A percentile compares a stretch with the other conserved stretches of the same genome.
Evolutionary conservation across 2,113 vertebrate genomes (phyloP).

Genomic region (Nymphicus hollandicus): DNA sequence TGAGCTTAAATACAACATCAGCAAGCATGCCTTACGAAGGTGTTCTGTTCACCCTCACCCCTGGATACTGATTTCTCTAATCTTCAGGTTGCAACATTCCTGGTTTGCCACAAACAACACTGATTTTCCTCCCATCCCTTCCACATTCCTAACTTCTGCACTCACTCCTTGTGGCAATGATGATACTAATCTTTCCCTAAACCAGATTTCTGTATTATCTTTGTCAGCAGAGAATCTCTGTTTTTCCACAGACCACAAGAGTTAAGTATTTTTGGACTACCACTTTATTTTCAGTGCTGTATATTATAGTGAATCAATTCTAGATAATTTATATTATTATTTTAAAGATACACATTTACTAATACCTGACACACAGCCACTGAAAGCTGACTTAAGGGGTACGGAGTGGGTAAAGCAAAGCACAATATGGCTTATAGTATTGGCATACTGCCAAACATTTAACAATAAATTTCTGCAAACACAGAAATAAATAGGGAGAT

Average conservation of each 20-base stretch:
- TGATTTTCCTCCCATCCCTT: not conserved
- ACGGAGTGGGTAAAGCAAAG: not conserved
- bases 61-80: not conserved
- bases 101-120: not conserved
- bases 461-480: constrained; percentile 57
- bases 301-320: not conserved
- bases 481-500: constrained; percentile 36
- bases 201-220: not conserved
- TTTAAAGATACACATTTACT: not conserved
- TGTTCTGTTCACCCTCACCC: not conserved
- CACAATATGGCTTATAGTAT: not conserved
- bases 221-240: not conserved
- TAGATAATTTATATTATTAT: not conserved
- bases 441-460: constrained; percentile 46
- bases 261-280: not conserved
- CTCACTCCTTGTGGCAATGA: not conserved
- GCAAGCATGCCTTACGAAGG: not conserved
- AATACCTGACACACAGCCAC: not conserved
- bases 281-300: not conserved
- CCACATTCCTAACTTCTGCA: not conserved
- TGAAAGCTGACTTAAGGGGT: not conserved
- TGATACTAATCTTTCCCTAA: not conserved
- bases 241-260: not conserved
- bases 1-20: not conserved
- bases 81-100: not conserved